Conservation (phyloP, 2,113 vertebrate genomes). For the Gymnogyps californianus region DNA sequence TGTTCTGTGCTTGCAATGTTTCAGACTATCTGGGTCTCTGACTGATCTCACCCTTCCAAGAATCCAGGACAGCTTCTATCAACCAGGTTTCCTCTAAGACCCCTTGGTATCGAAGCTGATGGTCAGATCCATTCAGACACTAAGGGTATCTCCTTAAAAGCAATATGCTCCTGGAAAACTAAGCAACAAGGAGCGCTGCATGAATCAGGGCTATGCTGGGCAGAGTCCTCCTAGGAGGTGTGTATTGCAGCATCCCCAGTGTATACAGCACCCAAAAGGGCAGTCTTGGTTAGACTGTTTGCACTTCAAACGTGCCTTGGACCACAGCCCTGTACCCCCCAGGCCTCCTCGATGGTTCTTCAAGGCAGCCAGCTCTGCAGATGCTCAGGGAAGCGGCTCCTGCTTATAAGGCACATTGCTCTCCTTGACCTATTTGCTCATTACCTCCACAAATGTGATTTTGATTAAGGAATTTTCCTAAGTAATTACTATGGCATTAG, state of each 20-base stretch:
- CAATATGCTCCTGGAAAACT: neutral
- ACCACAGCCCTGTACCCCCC: neutral
- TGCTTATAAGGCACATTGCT: neutral
- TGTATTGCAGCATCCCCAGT: neutral
- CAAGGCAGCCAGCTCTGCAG: neutral
- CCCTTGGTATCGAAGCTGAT: neutral
- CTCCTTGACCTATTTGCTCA: slow-evolving; percentile 63
- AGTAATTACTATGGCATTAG: slow-evolving; percentile 39
- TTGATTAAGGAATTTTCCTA: slow-evolving; percentile 59
- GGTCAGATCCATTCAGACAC: neutral
- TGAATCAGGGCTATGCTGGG: neutral
- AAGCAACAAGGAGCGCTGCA: neutral
- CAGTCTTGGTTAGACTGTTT: neutral
- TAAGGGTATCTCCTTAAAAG: neutral
- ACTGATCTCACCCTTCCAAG: neutral
- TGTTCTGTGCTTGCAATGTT: neutral
- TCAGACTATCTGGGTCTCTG: fast-evolving
- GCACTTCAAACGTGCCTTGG: neutral
- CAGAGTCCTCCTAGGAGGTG: neutral
- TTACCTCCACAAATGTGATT: slow-evolving; percentile 23
- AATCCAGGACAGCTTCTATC: neutral
- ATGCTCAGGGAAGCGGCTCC: neutral
- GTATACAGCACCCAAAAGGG: neutral
- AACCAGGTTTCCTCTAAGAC: neutral
- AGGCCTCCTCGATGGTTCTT: neutral